A percentile compares a stretch with the other conserved stretches of the same genome.
These are phyloP conservation scores for Uloborus diversus DNA, from an alignment of 1,140 invertebrate species.

Conservation along the genomic window DNA sequence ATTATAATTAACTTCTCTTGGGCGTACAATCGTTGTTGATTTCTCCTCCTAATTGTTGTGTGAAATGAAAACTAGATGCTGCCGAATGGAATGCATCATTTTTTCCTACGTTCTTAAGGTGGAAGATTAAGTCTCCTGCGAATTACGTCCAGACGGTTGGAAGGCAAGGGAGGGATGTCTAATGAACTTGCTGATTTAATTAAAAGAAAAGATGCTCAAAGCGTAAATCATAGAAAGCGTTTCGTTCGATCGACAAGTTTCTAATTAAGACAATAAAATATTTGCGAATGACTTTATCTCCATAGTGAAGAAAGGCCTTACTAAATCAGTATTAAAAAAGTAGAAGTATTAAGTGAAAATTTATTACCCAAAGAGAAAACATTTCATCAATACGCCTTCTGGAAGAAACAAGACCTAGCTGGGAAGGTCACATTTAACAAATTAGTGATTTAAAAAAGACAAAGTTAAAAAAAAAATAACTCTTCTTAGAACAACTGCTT, in stretches of 20 bases:
- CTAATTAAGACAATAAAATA: constrained; percentile 53
- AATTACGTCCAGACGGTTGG: no score
- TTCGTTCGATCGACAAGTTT: constrained; percentile 45
- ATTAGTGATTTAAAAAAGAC: constrained; percentile 48
- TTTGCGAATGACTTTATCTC: constrained; percentile 50
- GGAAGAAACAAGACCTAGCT: neutral
- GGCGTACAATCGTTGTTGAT: no score
- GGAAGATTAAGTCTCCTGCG: no score
- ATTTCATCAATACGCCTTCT: constrained; percentile 35
- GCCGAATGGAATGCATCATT: no score
- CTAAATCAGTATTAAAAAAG: constrained; percentile 8
- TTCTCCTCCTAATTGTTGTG: no score
- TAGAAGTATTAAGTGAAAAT: constrained; percentile 51
- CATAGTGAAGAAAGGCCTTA: constrained; percentile 31
- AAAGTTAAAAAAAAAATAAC: constrained; percentile 30
- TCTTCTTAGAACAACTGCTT: constrained; percentile 52
- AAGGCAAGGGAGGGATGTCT: constrained; percentile 8
- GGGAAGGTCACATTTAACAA: constrained; percentile 47
- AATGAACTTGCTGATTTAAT: constrained; percentile 46
- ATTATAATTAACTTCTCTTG: no score
- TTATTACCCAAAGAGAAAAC: constrained; percentile 49
- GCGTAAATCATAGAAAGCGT: constrained; percentile 47
- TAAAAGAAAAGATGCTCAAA: constrained; percentile 39
- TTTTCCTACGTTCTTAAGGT: no score
- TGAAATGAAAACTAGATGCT: no score